Base-by-base conservation (phyloP, 2,113 vertebrate species). In the Emydocephalus ijimae region DNA sequence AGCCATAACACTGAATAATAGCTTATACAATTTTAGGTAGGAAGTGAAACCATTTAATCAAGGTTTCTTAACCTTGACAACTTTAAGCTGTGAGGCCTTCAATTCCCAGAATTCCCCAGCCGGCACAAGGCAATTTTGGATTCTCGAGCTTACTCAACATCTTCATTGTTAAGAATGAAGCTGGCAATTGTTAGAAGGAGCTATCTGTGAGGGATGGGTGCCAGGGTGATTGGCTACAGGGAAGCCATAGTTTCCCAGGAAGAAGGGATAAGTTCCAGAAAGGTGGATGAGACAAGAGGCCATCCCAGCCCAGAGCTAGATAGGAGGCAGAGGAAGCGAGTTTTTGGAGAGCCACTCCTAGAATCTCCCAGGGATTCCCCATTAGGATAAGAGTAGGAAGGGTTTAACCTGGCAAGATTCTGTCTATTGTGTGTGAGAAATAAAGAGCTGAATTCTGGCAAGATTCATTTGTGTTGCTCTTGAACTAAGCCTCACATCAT, bases 21-120 rank as follows among this genome's bases (percentile, higher is more conserved):
- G 4, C 56, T 90, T 29, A 0, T 3, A 14, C 26, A 7, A 43
- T 92, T 57, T 54, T 15, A 0, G 0, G 29, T 56, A 0, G 34
- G 21, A 29, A 3, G 18, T 0, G 29, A 69, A 0, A 0, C 11
- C 88, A 92, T 93, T 85, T 81, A 18, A 9, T 5, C 29, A 2
- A n/a, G 1, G 61, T n/a, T 69, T 69, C 29, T 69, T 1, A 3
- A 69, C 61, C 4, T 69, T 69, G 61, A n/a, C 29, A 69, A 69
- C 61, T 69, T 69, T n/a, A 69, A 64, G 12, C 14, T 64, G 11
- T n/a, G 61, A 14, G 29, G 29, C n/a, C 29, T n/a, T 69, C 61
- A 69, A 69, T n/a, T 69, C 61, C 29, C 61, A 64, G 11, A 64
- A 64, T 64, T n/a, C 26, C 61, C 11, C 61, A 69, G 4, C 57